Conservation (phyloP, 2,888 invertebrate genomes). For the Pachycephus smyrnensis region DNA sequence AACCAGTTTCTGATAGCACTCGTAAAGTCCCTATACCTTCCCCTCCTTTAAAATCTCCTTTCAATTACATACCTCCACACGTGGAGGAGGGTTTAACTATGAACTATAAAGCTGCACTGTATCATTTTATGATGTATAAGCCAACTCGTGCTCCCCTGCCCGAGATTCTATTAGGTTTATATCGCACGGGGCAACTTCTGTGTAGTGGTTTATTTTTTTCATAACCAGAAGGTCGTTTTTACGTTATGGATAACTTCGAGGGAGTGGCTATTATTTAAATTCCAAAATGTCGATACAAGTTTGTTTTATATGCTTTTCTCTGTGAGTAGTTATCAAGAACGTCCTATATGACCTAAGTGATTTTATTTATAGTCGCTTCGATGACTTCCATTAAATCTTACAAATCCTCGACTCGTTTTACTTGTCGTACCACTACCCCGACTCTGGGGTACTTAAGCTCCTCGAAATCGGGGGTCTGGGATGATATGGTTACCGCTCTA, state of each 20-base stretch:
- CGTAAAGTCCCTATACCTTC: constrained; percentile 43
- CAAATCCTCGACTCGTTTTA: not conserved
- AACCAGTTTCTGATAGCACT: constrained; percentile 50
- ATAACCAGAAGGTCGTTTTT: not conserved
- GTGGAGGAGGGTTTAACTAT: constrained; percentile 6
- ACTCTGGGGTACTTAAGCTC: not conserved
- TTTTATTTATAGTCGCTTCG: not conserved
- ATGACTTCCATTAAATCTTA: not conserved
- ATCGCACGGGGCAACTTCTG: constrained; percentile 23
- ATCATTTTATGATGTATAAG: constrained; percentile 53
- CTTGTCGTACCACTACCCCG: not conserved
- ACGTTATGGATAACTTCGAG: not conserved
- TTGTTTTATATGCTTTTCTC: not conserved
- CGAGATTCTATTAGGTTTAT: constrained; percentile 52
- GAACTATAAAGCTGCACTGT: constrained; percentile 29
- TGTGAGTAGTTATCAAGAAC: not conserved
- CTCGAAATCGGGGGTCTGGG: not conserved
- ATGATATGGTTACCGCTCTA: not conserved
- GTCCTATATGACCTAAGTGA: not conserved
- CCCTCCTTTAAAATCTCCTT: constrained; percentile 58
- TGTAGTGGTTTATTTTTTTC: constrained; percentile 5
- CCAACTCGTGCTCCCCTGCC: constrained; percentile 37
- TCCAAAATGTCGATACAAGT: not conserved
- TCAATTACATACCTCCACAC: constrained; percentile 46
- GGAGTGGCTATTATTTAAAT: not conserved